Evolutionary conservation across 2,113 vertebrate species (phyloP).

Genomic region (Ardeotis arabs): DNA sequence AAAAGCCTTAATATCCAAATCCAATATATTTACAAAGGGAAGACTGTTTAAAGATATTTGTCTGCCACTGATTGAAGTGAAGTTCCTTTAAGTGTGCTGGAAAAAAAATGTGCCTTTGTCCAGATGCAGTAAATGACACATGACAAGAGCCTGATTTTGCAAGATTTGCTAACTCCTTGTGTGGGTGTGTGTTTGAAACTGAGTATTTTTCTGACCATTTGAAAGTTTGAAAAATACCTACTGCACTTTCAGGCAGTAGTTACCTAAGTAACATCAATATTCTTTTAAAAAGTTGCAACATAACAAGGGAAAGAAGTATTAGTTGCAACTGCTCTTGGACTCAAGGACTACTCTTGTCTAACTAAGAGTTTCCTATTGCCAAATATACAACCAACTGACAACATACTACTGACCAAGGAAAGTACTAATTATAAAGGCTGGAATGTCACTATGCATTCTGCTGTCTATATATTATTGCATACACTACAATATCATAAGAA

Average conservation of each 20-base stretch:
- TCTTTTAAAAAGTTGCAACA: not conserved
- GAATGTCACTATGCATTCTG: not conserved
- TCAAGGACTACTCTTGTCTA: not conserved
- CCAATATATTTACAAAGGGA: slow-evolving; percentile 61
- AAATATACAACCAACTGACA: not conserved
- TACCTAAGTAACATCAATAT: not conserved
- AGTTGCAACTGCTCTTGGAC: not conserved
- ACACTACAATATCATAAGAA: not conserved
- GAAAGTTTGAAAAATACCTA: not conserved
- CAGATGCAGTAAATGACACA: slow-evolving; percentile 30
- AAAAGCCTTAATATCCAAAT: slow-evolving; percentile 53
- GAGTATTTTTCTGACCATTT: not conserved
- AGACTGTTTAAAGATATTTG: slow-evolving; percentile 66
- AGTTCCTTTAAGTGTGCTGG: slow-evolving; percentile 30
- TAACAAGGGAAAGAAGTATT: not conserved
- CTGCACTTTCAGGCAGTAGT: not conserved
- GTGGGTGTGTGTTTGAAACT: not conserved
- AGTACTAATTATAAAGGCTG: not conserved
- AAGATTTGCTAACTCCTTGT: not conserved
- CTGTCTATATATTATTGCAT: not conserved
- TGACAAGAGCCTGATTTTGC: not conserved
- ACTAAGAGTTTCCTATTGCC: not conserved
- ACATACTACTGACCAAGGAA: not conserved
- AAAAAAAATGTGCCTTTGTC: not conserved
- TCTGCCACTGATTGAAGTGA: slow-evolving; percentile 30